Evolutionary conservation across 2,888 invertebrate genomes (phyloP).

Genomic region (Meiosimyza decipiens): DNA sequence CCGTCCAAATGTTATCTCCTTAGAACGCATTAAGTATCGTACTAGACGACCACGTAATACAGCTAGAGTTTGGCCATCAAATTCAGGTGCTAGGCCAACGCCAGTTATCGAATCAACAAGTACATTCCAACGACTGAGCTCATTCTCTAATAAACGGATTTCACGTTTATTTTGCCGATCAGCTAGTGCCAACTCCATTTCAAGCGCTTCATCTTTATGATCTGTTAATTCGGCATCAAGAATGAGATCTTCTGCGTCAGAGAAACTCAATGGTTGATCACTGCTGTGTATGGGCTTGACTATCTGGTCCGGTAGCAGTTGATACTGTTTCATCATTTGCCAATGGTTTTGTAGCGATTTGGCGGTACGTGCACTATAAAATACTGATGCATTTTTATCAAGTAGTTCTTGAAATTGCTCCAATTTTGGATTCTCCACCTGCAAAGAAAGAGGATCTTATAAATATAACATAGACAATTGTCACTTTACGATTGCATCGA

Average conservation of each 20-base stretch:
- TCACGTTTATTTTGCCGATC: conserved; percentile 85
- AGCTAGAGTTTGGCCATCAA: conserved; percentile 93
- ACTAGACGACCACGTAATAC: conserved; percentile 92
- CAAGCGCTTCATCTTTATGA: conserved; percentile 82
- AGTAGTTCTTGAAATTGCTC: conserved; percentile 88
- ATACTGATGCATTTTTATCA: conserved; percentile 83
- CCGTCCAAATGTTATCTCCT: conserved; percentile 94
- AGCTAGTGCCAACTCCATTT: conserved; percentile 79
- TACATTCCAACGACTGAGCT: conserved; percentile 90
- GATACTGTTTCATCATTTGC: conserved; percentile 92
- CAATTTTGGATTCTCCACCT: conserved; percentile 78
- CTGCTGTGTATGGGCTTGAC: conserved; percentile 74
- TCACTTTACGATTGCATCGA: neutral
- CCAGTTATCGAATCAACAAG: conserved; percentile 91
- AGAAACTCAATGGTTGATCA: conserved; percentile 80
- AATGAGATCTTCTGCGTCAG: conserved; percentile 91
- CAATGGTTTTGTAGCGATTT: conserved; percentile 89
- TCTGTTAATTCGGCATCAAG: conserved; percentile 85
- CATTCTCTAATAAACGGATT: conserved; percentile 89
- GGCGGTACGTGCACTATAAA: conserved; percentile 89
- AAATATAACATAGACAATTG: too few relatives aligned
- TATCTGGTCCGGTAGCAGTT: conserved; percentile 89
- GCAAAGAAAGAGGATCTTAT: conserved; percentile 45
- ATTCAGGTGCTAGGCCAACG: conserved; percentile 81
- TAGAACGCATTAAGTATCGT: conserved; percentile 92